Percentiles rank a stretch among this genome's conserved stretches.
Conservation (phyloP, 2,113 vertebrate genomes). For the Psettodes erumei region DNA sequence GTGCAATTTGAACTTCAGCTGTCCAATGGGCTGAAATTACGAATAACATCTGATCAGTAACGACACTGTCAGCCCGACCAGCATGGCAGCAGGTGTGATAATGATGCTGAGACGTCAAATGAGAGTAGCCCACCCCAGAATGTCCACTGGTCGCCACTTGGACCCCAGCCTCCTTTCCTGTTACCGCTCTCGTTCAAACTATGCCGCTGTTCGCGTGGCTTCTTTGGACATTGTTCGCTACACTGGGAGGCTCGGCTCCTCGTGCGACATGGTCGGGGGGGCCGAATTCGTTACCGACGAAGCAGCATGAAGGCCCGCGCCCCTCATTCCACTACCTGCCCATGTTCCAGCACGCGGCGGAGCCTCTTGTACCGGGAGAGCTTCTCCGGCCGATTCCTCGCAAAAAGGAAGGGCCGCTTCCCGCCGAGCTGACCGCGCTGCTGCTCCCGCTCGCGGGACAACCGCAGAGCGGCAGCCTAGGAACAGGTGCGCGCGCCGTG, state of each 20-base stretch:
- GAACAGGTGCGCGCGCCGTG: not conserved
- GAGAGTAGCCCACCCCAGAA: not conserved
- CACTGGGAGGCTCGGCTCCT: constrained; percentile 17
- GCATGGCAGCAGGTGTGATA: constrained; percentile 37
- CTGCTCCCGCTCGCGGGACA: constrained; percentile 3
- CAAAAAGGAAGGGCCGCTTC: not conserved
- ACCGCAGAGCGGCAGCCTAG: not conserved
- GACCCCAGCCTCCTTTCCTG: not conserved
- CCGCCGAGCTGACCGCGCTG: constrained; percentile 22
- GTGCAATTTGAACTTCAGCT: too few relatives aligned
- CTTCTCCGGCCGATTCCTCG: constrained; percentile 27
- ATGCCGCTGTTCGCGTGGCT: constrained; percentile 35
- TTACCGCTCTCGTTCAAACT: not conserved
- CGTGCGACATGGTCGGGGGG: not conserved
- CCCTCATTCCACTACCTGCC: constrained; percentile 41
- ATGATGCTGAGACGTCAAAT: not conserved
- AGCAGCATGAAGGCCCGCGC: not conserved
- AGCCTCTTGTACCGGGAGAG: constrained; percentile 31
- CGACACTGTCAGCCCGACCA: constrained; percentile 17
- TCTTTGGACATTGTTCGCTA: constrained; percentile 12
- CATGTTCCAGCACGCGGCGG: constrained; percentile 31
- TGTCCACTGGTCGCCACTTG: not conserved
- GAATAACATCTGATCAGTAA: too few relatives aligned
- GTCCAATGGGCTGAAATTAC: too few relatives aligned
- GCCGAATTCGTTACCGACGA: fast-evolving